Evolutionary conservation across 2,113 vertebrate species (phyloP).

Genomic region (Smithornis capensis): DNA sequence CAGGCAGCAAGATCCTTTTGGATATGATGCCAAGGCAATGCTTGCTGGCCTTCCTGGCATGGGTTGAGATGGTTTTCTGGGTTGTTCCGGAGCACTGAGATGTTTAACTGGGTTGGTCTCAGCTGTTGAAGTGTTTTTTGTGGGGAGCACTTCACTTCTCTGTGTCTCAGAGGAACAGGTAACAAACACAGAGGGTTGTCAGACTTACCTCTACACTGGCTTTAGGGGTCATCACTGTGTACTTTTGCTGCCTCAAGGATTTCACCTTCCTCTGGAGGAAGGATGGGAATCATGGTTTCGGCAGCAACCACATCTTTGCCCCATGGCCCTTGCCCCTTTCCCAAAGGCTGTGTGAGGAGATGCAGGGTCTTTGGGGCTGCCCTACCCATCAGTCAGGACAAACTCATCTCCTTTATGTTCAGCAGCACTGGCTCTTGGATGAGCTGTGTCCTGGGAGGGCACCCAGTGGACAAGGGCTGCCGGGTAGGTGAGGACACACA

Average conservation of each 20-base stretch:
- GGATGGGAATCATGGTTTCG: background rate
- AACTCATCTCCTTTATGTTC: background rate
- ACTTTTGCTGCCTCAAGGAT: background rate
- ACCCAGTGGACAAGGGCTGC: background rate
- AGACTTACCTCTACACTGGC: accelerated
- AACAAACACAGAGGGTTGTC: background rate
- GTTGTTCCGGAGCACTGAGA: background rate
- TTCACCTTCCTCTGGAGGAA: background rate
- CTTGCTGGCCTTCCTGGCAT: background rate
- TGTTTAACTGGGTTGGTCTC: background rate
- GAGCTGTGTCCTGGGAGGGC: background rate
- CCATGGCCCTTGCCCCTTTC: background rate
- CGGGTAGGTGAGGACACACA: accelerated
- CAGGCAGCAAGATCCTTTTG: background rate
- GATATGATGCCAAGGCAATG: background rate
- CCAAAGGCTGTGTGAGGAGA: background rate
- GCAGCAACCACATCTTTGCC: background rate
- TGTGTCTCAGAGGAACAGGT: background rate
- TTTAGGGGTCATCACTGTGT: background rate
- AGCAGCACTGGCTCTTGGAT: background rate
- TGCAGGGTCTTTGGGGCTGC: background rate
- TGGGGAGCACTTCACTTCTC: background rate
- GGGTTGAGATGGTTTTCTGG: background rate
- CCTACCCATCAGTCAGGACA: background rate
- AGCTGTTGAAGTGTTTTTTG: background rate